Percentiles rank a stretch among this genome's conserved stretches.
These are phyloP conservation scores for Drosophila putrida DNA, from an alignment of 2,888 invertebrate genomes.

Conservation along the genomic window DNA sequence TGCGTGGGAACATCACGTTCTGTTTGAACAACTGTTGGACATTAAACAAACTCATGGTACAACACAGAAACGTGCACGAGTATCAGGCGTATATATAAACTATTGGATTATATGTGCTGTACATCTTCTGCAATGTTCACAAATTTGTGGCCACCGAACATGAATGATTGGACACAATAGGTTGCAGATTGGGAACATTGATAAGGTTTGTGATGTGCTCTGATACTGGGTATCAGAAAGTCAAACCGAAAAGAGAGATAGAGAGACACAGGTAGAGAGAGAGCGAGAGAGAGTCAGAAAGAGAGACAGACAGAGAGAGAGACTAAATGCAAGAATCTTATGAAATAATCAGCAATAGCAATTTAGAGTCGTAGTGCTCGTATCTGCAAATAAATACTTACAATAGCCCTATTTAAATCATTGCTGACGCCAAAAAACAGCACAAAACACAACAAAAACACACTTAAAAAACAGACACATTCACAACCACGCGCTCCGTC, in stretches of 20 bases:
- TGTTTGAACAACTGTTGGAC: constrained; percentile 51
- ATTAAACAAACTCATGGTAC: constrained; percentile 2
- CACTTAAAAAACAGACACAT: constrained; percentile 1
- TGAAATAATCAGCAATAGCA: constrained; percentile 45
- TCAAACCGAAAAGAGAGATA: background rate
- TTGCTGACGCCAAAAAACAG: constrained; percentile 29
- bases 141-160: constrained; percentile 2
- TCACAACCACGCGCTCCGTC: constrained; percentile 32
- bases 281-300: background rate
- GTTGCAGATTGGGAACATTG: constrained; percentile 15
- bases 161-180: constrained; percentile 1
- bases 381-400: constrained; percentile 39
- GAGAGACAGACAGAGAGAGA: background rate
- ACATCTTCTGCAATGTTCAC: background rate
- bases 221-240: constrained; percentile 12
- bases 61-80: constrained; percentile 1
- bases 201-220: constrained; percentile 25
- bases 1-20: constrained; percentile 50
- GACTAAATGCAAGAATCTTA: constrained; percentile 2
- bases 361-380: constrained; percentile 41
- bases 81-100: constrained; percentile 3
- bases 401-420: constrained; percentile 55
- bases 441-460: constrained; percentile 10
- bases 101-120: constrained; percentile 1
- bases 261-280: too few relatives aligned